Evolutionary conservation across 1,140 invertebrate genomes (phyloP).

Genomic region (Dendrolimus kikuchii): DNA sequence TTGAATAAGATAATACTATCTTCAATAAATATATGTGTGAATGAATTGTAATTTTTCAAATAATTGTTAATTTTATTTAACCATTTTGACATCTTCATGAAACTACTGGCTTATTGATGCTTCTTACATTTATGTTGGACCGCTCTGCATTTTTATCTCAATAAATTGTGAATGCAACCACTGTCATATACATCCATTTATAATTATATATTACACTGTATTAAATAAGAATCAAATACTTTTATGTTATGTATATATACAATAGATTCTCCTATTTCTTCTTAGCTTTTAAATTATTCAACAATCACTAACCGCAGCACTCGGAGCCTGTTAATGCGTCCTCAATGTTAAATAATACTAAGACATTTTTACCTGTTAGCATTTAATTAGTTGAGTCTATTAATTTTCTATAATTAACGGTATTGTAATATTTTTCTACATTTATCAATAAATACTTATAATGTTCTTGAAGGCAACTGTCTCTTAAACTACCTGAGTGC

Average conservation of each 20-base stretch:
- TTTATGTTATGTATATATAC: not conserved
- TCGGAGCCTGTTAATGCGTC: too few relatives aligned
- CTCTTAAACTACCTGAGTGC: too few relatives aligned
- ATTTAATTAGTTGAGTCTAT: not conserved
- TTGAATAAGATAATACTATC: slow-evolving; percentile 8
- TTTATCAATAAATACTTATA: too few relatives aligned
- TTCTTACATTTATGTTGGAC: slow-evolving; percentile 41
- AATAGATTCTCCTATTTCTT: not conserved
- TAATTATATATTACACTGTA: slow-evolving; percentile 13
- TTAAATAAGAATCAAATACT: not conserved
- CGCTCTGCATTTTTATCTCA: slow-evolving; percentile 66
- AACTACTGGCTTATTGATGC: slow-evolving; percentile 22
- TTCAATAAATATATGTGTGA: not conserved
- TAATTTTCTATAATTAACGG: not conserved
- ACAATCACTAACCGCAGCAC: too few relatives aligned
- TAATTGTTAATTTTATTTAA: not conserved
- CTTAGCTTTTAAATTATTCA: not conserved
- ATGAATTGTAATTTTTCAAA: not conserved
- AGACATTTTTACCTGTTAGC: not conserved
- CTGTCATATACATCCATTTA: slow-evolving; percentile 28
- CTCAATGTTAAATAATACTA: not conserved
- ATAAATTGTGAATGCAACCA: slow-evolving; percentile 29
- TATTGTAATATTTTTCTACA: too few relatives aligned
- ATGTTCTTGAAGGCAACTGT: too few relatives aligned
- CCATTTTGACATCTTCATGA: slow-evolving; percentile 6